Percentiles rank a stretch among this genome's conserved stretches.
phyloP scores from a whole-genome alignment of 2,888 invertebrate species.

The Macrosiphum euphorbiae region DNA sequence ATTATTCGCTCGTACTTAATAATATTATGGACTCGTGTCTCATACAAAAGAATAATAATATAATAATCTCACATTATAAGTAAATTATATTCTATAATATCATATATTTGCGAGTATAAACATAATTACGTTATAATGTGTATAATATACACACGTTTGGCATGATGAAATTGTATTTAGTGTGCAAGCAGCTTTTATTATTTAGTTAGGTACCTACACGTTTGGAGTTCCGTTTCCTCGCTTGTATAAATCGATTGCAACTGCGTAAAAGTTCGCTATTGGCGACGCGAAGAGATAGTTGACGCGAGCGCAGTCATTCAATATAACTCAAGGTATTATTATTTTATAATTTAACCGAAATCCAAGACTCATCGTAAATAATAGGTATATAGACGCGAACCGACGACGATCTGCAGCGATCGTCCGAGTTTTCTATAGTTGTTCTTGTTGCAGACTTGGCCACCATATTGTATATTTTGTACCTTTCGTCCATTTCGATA shows the following conservation, averaged over 20 bases:
- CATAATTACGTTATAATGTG: not conserved
- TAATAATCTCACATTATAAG: not conserved
- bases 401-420: not conserved
- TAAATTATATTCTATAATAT: not conserved
- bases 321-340: not conserved
- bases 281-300: not conserved
- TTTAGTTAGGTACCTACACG: too few relatives aligned
- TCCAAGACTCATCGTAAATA: not conserved
- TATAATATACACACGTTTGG: not conserved
- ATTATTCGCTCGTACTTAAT: not conserved
- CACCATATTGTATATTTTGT: not conserved
- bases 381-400: not conserved
- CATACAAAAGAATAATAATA: not conserved
- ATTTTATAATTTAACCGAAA: not conserved
- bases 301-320: not conserved
- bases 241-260: not conserved
- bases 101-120: not conserved
- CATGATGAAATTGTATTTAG: not conserved
- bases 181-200: not conserved
- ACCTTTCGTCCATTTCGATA: not conserved
- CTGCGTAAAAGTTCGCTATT: not conserved
- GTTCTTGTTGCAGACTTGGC: not conserved
- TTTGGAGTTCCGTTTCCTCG: not conserved
- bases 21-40: not conserved
- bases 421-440: not conserved